phyloP scores from a whole-genome alignment of 2,113 vertebrate genomes.

The Perccottus glenii region DNA sequence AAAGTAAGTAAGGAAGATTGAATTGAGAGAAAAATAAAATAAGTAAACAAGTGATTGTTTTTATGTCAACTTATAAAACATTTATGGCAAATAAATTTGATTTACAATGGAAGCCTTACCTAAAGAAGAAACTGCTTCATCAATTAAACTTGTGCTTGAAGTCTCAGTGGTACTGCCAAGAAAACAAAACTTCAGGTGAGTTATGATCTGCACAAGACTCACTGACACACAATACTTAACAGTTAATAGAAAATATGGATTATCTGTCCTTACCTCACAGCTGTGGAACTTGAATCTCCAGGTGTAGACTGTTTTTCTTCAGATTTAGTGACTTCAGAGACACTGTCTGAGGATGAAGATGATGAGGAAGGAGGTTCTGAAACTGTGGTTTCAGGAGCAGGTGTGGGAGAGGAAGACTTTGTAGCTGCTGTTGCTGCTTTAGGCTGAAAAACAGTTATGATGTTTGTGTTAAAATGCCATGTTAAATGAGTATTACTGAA shows the following conservation, averaged over 20 bases:
- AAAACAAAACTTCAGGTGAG: slow-evolving; percentile 52
- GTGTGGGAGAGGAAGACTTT: slow-evolving; percentile 45
- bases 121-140: slow-evolving; percentile 93
- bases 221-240: background rate
- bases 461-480: background rate
- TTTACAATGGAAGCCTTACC: slow-evolving; percentile 75
- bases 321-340: slow-evolving; percentile 79
- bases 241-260: slow-evolving; percentile 5
- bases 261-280: slow-evolving; percentile 60
- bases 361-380: slow-evolving; percentile 68
- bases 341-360: slow-evolving; percentile 62
- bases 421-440: slow-evolving; percentile 81
- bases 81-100: too few species aligned
- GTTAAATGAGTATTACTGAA: too few species aligned
- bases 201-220: background rate
- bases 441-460: slow-evolving; percentile 71
- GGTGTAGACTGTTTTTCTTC: slow-evolving; percentile 74
- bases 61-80: too few species aligned
- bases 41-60: too few species aligned
- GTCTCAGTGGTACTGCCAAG: slow-evolving; percentile 82
- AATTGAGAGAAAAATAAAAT: too few species aligned
- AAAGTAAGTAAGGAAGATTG: too few species aligned
- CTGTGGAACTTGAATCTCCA: slow-evolving; percentile 72
- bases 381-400: slow-evolving; percentile 67
- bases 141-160: slow-evolving; percentile 89